Evolutionary conservation across 2,113 vertebrate genomes (phyloP).

Genomic region (Okapia johnstoni): DNA sequence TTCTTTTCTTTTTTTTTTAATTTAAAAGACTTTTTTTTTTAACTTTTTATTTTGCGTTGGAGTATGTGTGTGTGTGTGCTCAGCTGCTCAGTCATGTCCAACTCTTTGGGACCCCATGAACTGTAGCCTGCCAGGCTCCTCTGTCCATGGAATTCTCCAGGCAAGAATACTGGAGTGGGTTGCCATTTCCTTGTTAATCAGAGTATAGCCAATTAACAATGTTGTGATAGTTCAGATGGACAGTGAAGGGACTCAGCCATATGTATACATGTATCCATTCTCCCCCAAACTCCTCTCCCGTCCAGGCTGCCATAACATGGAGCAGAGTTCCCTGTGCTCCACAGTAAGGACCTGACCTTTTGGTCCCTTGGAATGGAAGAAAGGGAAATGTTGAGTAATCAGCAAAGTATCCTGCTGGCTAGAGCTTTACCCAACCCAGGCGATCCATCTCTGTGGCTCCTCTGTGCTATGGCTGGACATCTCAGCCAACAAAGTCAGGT

Average conservation of each 20-base stretch:
- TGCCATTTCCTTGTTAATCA: not conserved
- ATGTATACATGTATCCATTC: not conserved
- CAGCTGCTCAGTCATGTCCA: not conserved
- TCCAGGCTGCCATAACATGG: not conserved
- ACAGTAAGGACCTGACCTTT: not conserved
- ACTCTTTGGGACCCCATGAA: not conserved
- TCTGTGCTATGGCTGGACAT: slow-evolving; percentile 41
- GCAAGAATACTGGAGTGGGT: not conserved
- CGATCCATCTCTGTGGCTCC: not conserved
- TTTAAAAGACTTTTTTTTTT: not conserved
- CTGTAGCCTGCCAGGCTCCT: not conserved
- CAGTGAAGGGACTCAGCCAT: not conserved
- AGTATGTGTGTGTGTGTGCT: not conserved
- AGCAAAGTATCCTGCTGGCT: not conserved
- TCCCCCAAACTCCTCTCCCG: not conserved
- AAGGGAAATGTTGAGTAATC: not conserved
- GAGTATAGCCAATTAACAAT: not conserved
- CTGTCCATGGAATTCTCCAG: not conserved
- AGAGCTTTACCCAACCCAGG: not conserved
- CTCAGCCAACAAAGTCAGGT: not conserved
- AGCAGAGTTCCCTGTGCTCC: not conserved
- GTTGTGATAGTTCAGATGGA: not conserved
- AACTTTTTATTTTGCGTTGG: not conserved
- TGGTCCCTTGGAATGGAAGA: not conserved
- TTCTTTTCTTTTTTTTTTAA: not conserved